Evolutionary conservation across 2,797 vertebrate genomes (phyloP).

Genomic region (Artibeus jamaicensis): DNA sequence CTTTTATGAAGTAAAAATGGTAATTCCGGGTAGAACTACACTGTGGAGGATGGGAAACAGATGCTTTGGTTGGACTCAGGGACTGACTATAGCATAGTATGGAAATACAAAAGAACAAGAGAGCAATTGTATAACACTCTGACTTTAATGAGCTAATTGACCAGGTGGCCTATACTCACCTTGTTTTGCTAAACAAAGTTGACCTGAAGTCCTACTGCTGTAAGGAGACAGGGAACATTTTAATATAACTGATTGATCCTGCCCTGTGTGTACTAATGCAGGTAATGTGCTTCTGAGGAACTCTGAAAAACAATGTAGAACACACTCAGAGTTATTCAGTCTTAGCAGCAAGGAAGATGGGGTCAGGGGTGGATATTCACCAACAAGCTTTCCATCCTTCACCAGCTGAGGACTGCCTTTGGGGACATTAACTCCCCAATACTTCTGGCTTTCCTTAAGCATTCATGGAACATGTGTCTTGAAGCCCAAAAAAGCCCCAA

Average conservation of each 20-base stretch:
- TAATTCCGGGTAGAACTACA: slow-evolving; percentile 38
- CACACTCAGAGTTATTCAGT: background rate
- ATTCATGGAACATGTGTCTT: background rate
- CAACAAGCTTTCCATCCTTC: background rate
- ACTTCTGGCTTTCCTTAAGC: background rate
- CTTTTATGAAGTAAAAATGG: slow-evolving; percentile 60
- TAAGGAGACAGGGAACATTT: background rate
- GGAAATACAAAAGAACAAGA: background rate
- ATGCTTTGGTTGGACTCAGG: background rate
- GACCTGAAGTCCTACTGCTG: background rate
- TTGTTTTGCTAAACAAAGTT: background rate
- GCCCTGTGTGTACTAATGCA: background rate
- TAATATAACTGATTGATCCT: background rate
- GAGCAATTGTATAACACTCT: background rate
- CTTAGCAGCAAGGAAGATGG: background rate
- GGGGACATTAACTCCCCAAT: background rate
- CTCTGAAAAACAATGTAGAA: background rate
- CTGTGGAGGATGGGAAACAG: slow-evolving; percentile 46
- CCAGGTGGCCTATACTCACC: background rate
- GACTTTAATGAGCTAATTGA: background rate
- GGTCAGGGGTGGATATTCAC: no score
- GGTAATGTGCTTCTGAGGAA: background rate
- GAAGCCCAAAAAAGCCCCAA: background rate
- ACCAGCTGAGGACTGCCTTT: background rate
- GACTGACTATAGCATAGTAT: background rate